Percentiles rank a stretch among this genome's conserved stretches.
These are phyloP conservation scores for Xanthorhoe designata DNA, from an alignment of 2,888 invertebrate genomes.

Conservation along the genomic window DNA sequence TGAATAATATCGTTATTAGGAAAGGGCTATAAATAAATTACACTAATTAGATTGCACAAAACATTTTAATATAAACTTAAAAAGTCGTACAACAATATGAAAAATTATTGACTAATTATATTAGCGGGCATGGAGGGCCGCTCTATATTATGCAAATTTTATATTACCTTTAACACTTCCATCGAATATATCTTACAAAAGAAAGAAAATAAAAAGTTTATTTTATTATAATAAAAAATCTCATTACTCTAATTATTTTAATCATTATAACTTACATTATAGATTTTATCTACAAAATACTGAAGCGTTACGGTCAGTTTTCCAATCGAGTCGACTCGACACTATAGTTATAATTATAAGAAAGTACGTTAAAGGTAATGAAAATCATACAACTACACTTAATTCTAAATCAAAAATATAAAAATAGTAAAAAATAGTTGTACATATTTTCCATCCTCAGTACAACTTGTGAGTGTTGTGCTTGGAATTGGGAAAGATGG, in stretches of 20 bases:
- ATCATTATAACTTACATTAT: conserved; percentile 83
- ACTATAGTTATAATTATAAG: conserved; percentile 76
- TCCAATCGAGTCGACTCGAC: conserved; percentile 75
- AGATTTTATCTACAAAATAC: conserved; percentile 86
- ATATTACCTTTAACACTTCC: conserved; percentile 87
- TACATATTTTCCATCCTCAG: conserved; percentile 71
- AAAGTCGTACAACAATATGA: conserved; percentile 94
- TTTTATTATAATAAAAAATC: conserved; percentile 82
- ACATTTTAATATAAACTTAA: conserved; percentile 95
- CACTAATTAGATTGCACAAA: conserved; percentile 89
- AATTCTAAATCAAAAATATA: conserved; percentile 84
- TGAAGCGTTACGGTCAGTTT: conserved; percentile 80
- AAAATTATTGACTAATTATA: conserved; percentile 93
- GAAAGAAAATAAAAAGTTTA: conserved; percentile 84
- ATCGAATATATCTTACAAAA: conserved; percentile 86
- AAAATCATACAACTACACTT: conserved; percentile 83
- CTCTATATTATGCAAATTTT: conserved; percentile 88
- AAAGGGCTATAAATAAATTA: conserved; percentile 52
- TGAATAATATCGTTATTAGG: not conserved
- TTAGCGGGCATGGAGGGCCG: conserved; percentile 89
- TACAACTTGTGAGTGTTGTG: conserved; percentile 79
- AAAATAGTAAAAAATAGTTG: conserved; percentile 85
- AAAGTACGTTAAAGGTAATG: conserved; percentile 77
- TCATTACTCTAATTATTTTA: conserved; percentile 82
- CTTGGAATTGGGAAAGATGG: conserved; percentile 54